phyloP scores from a whole-genome alignment of 2,113 vertebrate species.

The Sinosuthora webbiana region DNA sequence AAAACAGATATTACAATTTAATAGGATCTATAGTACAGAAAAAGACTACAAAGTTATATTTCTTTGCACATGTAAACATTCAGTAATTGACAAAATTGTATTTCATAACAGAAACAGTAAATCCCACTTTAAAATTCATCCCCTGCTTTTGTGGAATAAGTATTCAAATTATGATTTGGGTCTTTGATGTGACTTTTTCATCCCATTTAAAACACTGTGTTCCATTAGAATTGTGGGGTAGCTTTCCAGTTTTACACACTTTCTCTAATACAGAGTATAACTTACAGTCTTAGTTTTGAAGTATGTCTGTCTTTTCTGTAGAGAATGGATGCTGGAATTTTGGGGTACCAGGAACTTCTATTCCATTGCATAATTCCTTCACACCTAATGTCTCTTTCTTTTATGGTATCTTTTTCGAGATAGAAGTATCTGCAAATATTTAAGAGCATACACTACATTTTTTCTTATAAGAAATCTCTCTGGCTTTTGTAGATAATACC shows the following conservation, averaged over 20 bases:
- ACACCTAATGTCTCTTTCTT: neutral
- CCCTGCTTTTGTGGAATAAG: neutral
- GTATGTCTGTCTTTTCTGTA: neutral
- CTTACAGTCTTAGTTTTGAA: neutral
- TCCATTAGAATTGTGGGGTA: neutral
- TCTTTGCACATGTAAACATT: neutral
- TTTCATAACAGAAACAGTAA: neutral
- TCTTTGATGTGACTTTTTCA: neutral
- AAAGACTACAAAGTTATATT: neutral
- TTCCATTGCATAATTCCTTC: neutral
- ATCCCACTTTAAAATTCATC: neutral
- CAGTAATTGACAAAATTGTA: neutral
- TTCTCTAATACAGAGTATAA: neutral
- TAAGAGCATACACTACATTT: neutral
- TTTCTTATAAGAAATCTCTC: neutral
- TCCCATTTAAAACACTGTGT: neutral
- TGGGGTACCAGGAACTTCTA: neutral
- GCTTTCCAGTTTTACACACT: neutral
- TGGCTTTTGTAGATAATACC: neutral
- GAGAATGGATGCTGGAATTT: neutral
- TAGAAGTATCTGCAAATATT: neutral
- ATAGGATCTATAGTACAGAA: neutral
- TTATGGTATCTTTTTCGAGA: neutral
- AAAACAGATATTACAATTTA: neutral
- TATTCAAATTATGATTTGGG: neutral